Percentiles rank a stretch among this genome's conserved stretches.
phyloP scores from a whole-genome alignment of 2,888 invertebrate species.

The Caenorhabditis becei region DNA sequence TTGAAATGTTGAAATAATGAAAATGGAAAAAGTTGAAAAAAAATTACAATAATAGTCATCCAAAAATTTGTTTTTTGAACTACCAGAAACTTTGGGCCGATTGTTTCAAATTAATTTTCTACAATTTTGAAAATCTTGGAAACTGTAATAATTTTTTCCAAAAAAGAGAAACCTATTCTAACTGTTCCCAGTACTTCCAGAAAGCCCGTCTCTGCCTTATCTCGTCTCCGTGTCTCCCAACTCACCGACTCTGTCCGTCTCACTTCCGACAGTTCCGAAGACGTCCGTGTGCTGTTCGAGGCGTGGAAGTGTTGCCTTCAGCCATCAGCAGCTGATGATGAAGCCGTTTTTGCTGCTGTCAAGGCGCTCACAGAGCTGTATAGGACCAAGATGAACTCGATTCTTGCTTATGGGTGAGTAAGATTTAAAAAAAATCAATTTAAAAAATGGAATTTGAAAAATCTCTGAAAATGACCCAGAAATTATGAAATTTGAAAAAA shows the following conservation, averaged over 20 bases:
- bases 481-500: too few relatives aligned
- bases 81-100: too few relatives aligned
- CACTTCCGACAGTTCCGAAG: slow-evolving; percentile 57
- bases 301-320: slow-evolving; percentile 57
- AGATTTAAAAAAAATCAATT: too few relatives aligned
- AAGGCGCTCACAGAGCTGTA: slow-evolving; percentile 36
- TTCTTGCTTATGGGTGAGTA: slow-evolving; percentile 54
- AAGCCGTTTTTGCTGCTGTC: slow-evolving; percentile 33
- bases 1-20: too few relatives aligned
- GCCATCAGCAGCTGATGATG: slow-evolving; percentile 38
- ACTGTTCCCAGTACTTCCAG: slow-evolving; percentile 28
- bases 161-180: neutral
- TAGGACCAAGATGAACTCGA: slow-evolving; percentile 48
- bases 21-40: too few relatives aligned
- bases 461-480: too few relatives aligned
- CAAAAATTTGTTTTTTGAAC: too few relatives aligned
- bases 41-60: too few relatives aligned
- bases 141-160: neutral
- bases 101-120: too few relatives aligned
- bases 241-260: slow-evolving; percentile 56
- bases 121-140: neutral
- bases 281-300: slow-evolving; percentile 63
- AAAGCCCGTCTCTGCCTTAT: slow-evolving; percentile 14
- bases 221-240: slow-evolving; percentile 49
- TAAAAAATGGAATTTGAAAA: neutral